Conservation (phyloP, 2,113 vertebrate genomes). For the Triplophysa rosa region DNA sequence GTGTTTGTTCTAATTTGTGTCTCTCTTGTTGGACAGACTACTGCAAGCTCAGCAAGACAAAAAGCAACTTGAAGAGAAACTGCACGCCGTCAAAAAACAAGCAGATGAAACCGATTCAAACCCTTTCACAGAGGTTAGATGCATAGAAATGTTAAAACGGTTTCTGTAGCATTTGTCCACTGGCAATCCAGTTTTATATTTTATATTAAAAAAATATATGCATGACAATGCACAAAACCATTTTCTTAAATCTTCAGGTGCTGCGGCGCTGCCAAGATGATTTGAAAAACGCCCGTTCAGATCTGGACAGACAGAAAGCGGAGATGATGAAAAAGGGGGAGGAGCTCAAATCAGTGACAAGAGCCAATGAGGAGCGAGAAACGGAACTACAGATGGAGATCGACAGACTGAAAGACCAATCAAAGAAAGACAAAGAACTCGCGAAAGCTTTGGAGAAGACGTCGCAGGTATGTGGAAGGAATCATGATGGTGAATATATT, state of each 20-base stretch:
- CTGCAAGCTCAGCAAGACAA: constrained; percentile 82
- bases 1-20: constrained; percentile 35
- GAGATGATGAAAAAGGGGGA: constrained; percentile 66
- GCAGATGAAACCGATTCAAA: constrained; percentile 57
- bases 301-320: constrained; percentile 70
- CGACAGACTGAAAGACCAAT: constrained; percentile 68
- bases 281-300: constrained; percentile 64
- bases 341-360: constrained; percentile 74
- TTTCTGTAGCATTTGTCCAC: too few species aligned
- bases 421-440: constrained; percentile 71
- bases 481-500: neutral
- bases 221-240: neutral
- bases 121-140: constrained; percentile 61
- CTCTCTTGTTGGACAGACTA: constrained; percentile 72
- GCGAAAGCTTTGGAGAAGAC: constrained; percentile 62
- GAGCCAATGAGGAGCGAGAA: constrained; percentile 71
- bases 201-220: too few species aligned
- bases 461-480: constrained; percentile 57
- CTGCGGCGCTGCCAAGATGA: constrained; percentile 69
- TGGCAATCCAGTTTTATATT: constrained; percentile 8
- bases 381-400: constrained; percentile 68
- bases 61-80: constrained; percentile 79
- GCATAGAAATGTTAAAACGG: neutral
- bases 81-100: constrained; percentile 68
- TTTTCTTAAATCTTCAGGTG: constrained; percentile 70